Evolutionary conservation across 2,797 vertebrate genomes (phyloP).

Genomic region (Hypotaenidia okinawae): DNA sequence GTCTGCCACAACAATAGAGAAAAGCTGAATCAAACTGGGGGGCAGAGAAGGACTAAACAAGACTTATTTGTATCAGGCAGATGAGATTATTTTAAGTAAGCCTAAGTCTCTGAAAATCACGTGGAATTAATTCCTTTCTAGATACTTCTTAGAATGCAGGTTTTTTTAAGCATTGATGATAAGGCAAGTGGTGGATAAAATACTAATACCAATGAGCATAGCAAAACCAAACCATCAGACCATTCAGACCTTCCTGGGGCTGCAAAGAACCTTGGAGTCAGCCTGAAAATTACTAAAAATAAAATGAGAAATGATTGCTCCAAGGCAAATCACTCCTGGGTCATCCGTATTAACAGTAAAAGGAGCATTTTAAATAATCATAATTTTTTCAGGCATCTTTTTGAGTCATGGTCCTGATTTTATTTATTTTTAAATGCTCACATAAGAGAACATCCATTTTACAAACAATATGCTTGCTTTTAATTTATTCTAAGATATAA

Average conservation of each 20-base stretch:
- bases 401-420: neutral
- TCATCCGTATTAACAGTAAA: slow-evolving; percentile 26
- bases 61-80: neutral
- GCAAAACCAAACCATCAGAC: neutral
- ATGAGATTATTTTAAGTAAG: slow-evolving; percentile 19
- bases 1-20: slow-evolving; percentile 20
- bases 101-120: slow-evolving; percentile 1
- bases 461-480: neutral
- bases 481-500: slow-evolving; percentile 23
- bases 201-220: neutral
- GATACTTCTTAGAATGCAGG: neutral
- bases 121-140: slow-evolving; percentile 3
- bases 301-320: slow-evolving; percentile 17
- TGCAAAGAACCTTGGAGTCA: slow-evolving; percentile 25
- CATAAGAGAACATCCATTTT: neutral
- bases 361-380: neutral
- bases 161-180: neutral
- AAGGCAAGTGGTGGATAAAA: neutral
- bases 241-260: slow-evolving; percentile 25
- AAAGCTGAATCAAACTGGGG: neutral
- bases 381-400: neutral
- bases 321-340: neutral
- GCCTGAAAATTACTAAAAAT: slow-evolving; percentile 19
- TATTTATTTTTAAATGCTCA: slow-evolving; percentile 1
- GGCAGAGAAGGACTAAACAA: neutral